Evolutionary conservation across 2,888 invertebrate genomes (phyloP), one percentile per base, ranked within the genome.

Genomic region (Metacarcinus magister): DNA sequence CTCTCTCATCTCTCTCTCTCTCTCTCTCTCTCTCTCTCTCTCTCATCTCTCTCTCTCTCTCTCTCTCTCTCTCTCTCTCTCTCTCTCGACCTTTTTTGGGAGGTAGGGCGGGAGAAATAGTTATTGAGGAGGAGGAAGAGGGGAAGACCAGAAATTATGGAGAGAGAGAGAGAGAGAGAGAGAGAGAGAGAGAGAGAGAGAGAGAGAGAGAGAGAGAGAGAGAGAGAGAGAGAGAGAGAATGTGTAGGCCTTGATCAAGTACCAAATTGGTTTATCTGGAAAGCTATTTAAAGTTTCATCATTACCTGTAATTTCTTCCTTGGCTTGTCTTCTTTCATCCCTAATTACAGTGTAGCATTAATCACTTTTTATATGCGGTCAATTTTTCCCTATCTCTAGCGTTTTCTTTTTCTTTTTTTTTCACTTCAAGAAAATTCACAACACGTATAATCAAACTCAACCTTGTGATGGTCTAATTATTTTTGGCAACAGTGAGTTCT

Each of bases 81-180:
- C n/a, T n/a, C n/a, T n/a, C n/a, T n/a, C n/a, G n/a, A n/a, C n/a
- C n/a, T n/a, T n/a, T n/a, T n/a, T n/a, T n/a, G n/a, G n/a, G 67
- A n/a, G 19, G 75, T 5, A n/a, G 75, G 28, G 23, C 23, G 75
- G 23, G 23, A 75, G 8, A 75, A 8, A 23, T 16, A 23, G 67
- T 2, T 5, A 16, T 10, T 60, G 60, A 16, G 16, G 60, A 60
- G 19, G 60, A 60, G 19, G 60, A 60, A n/a, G 16, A 23, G 67
- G 8, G 28, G 75, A 75, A n/a, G 75, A 75, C 0, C n/a, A 28
- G 23, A 7, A 28, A n/a, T 23, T n/a, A 28, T 3, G 28, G 2
- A 75, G 75, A 75, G 75, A 75, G 75, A 75, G 75, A 75, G 75
- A 75, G 75, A 67, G 67, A 67, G 67, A 75, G 75, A 75, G 75